Conservation (phyloP, 2,797 vertebrate species). For the Sebastes nivosus region DNA sequence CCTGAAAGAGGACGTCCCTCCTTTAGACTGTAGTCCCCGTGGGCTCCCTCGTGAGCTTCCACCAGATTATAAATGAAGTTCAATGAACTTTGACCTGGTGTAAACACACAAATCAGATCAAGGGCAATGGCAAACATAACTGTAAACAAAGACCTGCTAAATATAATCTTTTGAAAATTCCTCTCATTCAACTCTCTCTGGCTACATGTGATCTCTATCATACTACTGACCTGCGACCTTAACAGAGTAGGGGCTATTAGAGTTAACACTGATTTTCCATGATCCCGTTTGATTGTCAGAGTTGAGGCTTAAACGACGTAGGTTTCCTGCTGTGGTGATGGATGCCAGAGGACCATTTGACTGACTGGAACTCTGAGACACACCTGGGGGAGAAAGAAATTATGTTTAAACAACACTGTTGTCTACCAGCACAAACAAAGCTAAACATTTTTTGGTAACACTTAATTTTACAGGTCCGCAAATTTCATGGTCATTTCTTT, state of each 20-base stretch:
- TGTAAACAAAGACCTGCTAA: neutral
- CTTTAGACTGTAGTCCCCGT: slow-evolving; percentile 57
- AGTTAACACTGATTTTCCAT: slow-evolving; percentile 70
- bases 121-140: neutral
- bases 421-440: neutral
- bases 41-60: slow-evolving; percentile 50
- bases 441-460: neutral
- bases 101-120: neutral
- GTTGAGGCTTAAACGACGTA: slow-evolving; percentile 61
- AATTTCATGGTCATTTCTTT: rapidly evolving
- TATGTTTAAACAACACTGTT: neutral
- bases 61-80: slow-evolving; percentile 70
- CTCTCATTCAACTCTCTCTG: neutral
- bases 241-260: slow-evolving; percentile 58
- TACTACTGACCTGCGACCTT: slow-evolving; percentile 73
- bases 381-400: slow-evolving; percentile 45
- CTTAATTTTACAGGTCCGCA: no score
- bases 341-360: slow-evolving; percentile 62
- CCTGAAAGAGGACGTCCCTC: slow-evolving; percentile 70
- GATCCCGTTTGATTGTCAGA: slow-evolving; percentile 53
- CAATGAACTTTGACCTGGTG: slow-evolving; percentile 74
- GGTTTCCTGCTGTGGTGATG: slow-evolving; percentile 66
- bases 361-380: slow-evolving; percentile 61
- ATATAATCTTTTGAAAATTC: neutral
- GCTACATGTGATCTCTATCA: neutral